phyloP scores from a whole-genome alignment of 1,140 invertebrate genomes.

The Branchinecta lynchi region DNA sequence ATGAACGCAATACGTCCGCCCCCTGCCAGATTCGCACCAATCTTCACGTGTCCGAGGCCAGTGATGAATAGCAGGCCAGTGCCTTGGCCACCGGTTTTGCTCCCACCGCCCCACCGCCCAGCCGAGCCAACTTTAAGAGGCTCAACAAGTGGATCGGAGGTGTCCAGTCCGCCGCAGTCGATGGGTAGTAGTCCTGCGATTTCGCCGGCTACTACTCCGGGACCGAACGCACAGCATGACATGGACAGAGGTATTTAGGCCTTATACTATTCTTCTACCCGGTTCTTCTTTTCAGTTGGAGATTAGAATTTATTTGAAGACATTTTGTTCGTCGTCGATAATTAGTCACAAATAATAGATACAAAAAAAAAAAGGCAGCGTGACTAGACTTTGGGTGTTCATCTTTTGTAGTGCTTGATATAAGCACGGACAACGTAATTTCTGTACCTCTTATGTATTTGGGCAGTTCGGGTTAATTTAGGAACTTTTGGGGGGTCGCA shows the following conservation, averaged over 20 bases:
- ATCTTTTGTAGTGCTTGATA: too few relatives aligned
- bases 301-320: too few relatives aligned
- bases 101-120: neutral
- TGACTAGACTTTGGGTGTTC: too few relatives aligned
- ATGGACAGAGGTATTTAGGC: neutral
- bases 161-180: neutral
- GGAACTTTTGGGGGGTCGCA: too few relatives aligned
- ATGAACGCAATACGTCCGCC: neutral
- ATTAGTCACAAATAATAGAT: too few relatives aligned
- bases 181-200: neutral
- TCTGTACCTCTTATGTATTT: too few relatives aligned
- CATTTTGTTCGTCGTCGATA: too few relatives aligned
- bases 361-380: too few relatives aligned
- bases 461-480: too few relatives aligned
- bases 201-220: neutral
- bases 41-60: neutral
- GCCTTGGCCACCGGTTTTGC: neutral
- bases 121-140: neutral
- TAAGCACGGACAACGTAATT: too few relatives aligned
- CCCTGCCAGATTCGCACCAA: neutral
- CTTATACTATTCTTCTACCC: too few relatives aligned
- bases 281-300: too few relatives aligned
- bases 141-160: neutral
- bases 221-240: neutral
- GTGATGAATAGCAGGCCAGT: constrained; percentile 5